Percentiles rank a stretch among this genome's conserved stretches.
Evolutionary conservation across 2,113 vertebrate genomes (phyloP).

Genomic region (Chelonoidis abingdonii): DNA sequence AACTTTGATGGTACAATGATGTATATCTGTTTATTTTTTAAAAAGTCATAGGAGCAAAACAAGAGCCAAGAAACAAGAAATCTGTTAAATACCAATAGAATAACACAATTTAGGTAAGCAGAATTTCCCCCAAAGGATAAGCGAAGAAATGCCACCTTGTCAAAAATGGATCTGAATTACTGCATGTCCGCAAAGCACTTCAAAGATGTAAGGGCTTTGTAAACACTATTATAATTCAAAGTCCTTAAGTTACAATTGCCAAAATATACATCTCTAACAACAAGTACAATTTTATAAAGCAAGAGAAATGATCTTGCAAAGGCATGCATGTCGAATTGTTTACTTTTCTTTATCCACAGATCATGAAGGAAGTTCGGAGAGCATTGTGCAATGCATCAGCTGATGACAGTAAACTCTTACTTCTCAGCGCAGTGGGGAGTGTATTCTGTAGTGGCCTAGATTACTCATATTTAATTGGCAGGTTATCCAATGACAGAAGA

Average conservation of each 20-base stretch:
- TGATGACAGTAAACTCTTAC: slow-evolving; percentile 94
- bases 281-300: slow-evolving; percentile 58
- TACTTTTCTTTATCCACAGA: slow-evolving; percentile 82
- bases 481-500: slow-evolving; percentile 93
- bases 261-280: slow-evolving; percentile 41
- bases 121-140: slow-evolving; percentile 6
- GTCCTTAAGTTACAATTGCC: not conserved
- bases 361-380: slow-evolving; percentile 97
- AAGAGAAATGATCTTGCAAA: slow-evolving; percentile 67
- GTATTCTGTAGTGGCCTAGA: slow-evolving; percentile 98
- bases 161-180: not conserved
- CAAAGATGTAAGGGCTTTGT: slow-evolving; percentile 29
- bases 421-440: slow-evolving; percentile 95
- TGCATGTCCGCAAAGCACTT: slow-evolving; percentile 10
- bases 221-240: slow-evolving; percentile 31
- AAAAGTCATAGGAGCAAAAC: not conserved
- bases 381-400: slow-evolving; percentile 93
- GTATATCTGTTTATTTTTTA: not conserved
- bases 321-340: slow-evolving; percentile 73
- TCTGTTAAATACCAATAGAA: not conserved
- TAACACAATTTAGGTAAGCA: not conserved
- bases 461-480: slow-evolving; percentile 95
- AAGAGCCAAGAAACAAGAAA: not conserved
- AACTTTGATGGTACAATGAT: not conserved
- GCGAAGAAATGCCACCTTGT: not conserved